These are phyloP conservation scores for Mixornis gularis DNA, from an alignment of 2,113 vertebrate genomes.

Conservation along the genomic window DNA sequence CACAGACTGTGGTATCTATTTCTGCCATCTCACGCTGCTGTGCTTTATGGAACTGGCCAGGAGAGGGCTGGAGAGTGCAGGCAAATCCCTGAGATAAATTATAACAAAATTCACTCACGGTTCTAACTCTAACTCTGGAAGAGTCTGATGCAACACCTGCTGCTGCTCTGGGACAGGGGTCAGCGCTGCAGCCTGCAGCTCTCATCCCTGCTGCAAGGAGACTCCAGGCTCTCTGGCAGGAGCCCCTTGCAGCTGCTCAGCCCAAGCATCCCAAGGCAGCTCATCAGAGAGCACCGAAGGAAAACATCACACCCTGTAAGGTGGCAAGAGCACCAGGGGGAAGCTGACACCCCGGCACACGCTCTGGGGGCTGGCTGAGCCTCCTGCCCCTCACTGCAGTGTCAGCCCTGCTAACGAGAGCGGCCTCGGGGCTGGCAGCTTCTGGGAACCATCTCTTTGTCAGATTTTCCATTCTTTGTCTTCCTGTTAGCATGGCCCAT, in stretches of 20 bases:
- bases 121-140: background rate
- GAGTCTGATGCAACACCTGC: background rate
- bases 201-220: background rate
- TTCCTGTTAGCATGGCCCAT: background rate
- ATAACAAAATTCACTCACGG: background rate
- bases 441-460: rapidly evolving
- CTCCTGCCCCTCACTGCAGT: background rate
- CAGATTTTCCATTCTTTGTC: background rate
- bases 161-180: background rate
- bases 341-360: background rate
- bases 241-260: background rate
- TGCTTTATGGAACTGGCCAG: background rate
- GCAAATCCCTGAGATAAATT: background rate
- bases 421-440: rapidly evolving
- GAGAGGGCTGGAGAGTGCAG: slow-evolving; percentile 28
- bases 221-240: background rate
- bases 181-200: background rate
- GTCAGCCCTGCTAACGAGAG: background rate
- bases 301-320: slow-evolving; percentile 9
- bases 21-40: background rate
- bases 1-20: rapidly evolving
- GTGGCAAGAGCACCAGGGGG: slow-evolving; percentile 2
- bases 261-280: background rate
- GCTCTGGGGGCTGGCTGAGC: background rate
- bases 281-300: background rate